Base-by-base conservation (phyloP, 2,888 invertebrate species). In the Operophtera brumata region DNA sequence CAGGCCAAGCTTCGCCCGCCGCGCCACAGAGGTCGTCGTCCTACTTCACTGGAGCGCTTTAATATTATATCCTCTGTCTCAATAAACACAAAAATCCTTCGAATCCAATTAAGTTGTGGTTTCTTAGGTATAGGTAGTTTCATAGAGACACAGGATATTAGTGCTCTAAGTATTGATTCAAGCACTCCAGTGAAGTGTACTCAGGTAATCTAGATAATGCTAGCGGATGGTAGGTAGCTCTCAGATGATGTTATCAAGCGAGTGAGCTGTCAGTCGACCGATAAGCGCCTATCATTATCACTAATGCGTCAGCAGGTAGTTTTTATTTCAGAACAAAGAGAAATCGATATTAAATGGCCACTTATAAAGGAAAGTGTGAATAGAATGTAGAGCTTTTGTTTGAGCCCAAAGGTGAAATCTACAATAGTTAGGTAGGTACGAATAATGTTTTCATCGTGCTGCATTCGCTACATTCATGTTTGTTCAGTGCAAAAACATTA, bases 251-350 rank as follows among this genome's bases (percentile, higher is more conserved):
- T 81, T 82, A 84, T 69, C 62, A 62, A 30, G 68, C 71, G 71
- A 75, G 65, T 71, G 72, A 77, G 74, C 77, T 74, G 72, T 75
- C 79, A 75, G 74, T 72, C 54, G 58, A 47, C 44, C 66, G 84
- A 83, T 84, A 84, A 81, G 71, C 54, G 43, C 47, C 44, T 59
- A 56, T 47, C 56, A 41, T 73, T 84, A 84, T 84, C 80, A 62
- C 62, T 55, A 71, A 69, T 69, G 68, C 70, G 73, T 77, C 77
- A 79, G 59, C 80, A 80, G 82, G 79, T 79, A 80, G 61, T 54
- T 61, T 59, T 56, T 25, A 56, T 59, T 62, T 52, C 59, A 54
- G 58, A 73, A 80, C 78, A 78, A 77, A 70, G 69, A 63, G 54
- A 62, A 58, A 56, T 58, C 54, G 60, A 57, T 59, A 64, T 54